A percentile compares a stretch with the other conserved stretches of the same genome.
Evolutionary conservation across 1,140 invertebrate genomes (phyloP).

Genomic region (Ceratina japonica): DNA sequence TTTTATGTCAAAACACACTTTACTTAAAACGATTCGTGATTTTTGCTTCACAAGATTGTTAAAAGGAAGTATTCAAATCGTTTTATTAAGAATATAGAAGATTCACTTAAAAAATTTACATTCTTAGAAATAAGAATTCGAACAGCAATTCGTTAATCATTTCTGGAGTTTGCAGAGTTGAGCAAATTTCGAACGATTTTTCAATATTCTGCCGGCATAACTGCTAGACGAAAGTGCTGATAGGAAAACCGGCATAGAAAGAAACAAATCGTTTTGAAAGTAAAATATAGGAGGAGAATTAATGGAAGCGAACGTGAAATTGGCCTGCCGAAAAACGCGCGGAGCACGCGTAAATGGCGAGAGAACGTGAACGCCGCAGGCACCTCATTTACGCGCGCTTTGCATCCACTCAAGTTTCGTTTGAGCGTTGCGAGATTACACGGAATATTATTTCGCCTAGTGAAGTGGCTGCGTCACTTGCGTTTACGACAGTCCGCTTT

Average conservation of each 20-base stretch:
- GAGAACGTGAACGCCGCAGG: constrained; percentile 51
- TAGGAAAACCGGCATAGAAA: background rate
- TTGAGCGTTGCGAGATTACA: constrained; percentile 69
- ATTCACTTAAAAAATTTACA: no score
- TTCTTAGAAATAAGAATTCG: no score
- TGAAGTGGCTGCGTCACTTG: constrained; percentile 36
- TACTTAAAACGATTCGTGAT: no score
- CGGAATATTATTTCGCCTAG: constrained; percentile 68
- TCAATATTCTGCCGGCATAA: no score
- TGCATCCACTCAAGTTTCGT: constrained; percentile 71
- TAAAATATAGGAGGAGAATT: background rate
- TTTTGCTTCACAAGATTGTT: no score
- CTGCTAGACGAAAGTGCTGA: background rate
- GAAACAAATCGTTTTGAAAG: background rate
- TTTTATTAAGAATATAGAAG: no score
- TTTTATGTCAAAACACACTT: no score
- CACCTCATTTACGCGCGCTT: constrained; percentile 69
- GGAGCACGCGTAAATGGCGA: constrained; percentile 33
- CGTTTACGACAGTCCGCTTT: constrained; percentile 45
- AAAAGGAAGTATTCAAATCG: no score
- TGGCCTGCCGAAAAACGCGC: constrained; percentile 15
- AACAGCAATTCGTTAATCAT: no score
- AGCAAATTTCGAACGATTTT: no score
- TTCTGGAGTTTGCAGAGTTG: no score
- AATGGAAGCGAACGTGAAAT: background rate